Conservation (phyloP, 2,113 vertebrate species). For the Peucedramus taeniatus region DNA sequence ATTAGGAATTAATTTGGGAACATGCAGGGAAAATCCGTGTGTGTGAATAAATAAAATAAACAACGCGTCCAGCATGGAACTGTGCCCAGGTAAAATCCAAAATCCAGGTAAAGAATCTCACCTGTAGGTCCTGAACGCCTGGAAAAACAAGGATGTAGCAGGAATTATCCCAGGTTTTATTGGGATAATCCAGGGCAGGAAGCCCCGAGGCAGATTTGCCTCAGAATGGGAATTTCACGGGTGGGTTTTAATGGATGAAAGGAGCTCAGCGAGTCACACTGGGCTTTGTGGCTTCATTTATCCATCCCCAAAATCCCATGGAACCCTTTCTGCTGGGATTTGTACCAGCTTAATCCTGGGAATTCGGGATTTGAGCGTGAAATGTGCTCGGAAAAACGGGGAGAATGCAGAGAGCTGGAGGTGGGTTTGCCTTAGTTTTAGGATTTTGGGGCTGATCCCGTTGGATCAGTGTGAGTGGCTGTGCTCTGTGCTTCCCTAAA, state of each 20-base stretch:
- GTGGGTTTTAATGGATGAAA: background rate
- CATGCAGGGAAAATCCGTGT: background rate
- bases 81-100: background rate
- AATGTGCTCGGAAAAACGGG: rapidly evolving
- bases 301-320: background rate
- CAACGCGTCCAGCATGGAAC: rapidly evolving
- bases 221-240: background rate
- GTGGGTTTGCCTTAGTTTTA: rapidly evolving
- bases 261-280: background rate
- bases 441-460: rapidly evolving
- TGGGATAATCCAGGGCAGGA: background rate
- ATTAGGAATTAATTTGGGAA: background rate
- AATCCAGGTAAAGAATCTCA: background rate
- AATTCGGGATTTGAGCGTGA: rapidly evolving
- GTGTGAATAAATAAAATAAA: background rate
- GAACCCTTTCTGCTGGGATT: background rate
- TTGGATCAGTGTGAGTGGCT: background rate
- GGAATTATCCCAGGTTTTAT: background rate
- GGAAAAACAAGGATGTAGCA: background rate
- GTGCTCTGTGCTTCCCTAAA: background rate
- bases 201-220: background rate
- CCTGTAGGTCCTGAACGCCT: background rate
- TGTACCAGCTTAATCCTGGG: background rate
- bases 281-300: background rate
- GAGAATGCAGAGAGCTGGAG: background rate